phyloP scores from a whole-genome alignment of 2,888 invertebrate genomes.

The Diplazon laetatorius region DNA sequence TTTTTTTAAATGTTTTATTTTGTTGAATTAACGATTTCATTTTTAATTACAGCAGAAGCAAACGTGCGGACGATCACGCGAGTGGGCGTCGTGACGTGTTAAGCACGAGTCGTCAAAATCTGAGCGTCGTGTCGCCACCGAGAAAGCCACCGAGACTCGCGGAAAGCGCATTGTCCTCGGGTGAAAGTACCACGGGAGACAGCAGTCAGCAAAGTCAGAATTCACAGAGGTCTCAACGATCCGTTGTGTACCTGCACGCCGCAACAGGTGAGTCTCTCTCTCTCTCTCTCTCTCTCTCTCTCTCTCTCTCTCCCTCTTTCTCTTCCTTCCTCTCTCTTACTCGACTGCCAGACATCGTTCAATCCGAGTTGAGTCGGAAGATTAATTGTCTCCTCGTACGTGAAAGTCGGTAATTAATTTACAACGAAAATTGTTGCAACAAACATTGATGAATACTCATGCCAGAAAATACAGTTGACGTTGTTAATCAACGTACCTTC shows the following conservation, averaged over 20 bases:
- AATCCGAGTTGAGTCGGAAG: not conserved
- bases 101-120: conserved; percentile 75
- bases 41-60: conserved; percentile 47
- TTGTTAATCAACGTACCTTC: no score
- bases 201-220: conserved; percentile 87
- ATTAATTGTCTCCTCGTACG: not conserved
- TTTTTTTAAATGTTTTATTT: no score
- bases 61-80: conserved; percentile 74
- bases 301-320: no score
- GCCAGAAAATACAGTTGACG: no score
- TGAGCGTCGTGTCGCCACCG: conserved; percentile 75
- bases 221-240: conserved; percentile 87
- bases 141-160: conserved; percentile 79
- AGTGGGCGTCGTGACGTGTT: conserved; percentile 76
- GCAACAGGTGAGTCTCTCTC: conserved; percentile 86
- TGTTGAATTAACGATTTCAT: no score
- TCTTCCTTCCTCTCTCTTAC: not conserved
- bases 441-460: not conserved
- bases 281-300: not conserved
- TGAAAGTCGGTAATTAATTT: not conserved
- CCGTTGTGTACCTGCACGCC: conserved; percentile 93
- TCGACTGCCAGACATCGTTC: not conserved
- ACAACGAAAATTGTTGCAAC: not conserved
- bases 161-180: conserved; percentile 80
- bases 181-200: conserved; percentile 82